Evolutionary conservation across 2,113 vertebrate genomes (phyloP), one percentile per base, ranked within the genome.

Genomic region (Miniopterus natalensis): DNA sequence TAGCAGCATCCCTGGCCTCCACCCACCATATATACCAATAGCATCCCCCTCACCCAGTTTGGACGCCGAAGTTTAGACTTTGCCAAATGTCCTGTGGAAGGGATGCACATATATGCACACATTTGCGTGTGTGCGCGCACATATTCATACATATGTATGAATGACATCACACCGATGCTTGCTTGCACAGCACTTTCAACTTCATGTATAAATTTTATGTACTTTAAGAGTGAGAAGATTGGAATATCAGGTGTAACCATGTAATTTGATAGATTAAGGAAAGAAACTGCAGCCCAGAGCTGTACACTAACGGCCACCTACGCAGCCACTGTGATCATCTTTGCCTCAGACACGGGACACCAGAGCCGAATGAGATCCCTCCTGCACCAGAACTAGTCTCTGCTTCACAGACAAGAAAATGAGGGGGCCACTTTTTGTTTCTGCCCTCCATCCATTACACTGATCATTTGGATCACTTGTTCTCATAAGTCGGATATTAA

Each of bases 191-290:
- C 21, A 68, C 18, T 65, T 92, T 88, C 6, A 68, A 90, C 4
- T 47, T 87, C 6, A 49, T 78, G 15, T 91, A 77, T 49, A 45
- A 1, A 40, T 70, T 84, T 63, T 65, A 40, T 84, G 31, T 57
- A 70, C 7, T 83, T 86, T 59, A 59, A 66, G 40, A 71, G 2
- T 77, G 90, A 91, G n/a, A 78, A 66, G 13, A 25, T 40, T 91
- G 70, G 5, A 47, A 8, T 55, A 59, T 90, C 12, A 55, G 68
- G 40, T 25, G 27, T 31, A 49, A 84, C 5, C 17, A 42, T 12
- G 40, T 71, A 80, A 61, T 87, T 95, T 81, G 75, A 68, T 15
- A 88, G 23, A 70, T 78, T 23, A 95, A 97, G 18, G 25, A 73
- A 80, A 70, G n/a, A 61, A 80, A 70, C 29, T 31, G 8, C 3